Conservation (phyloP, 2,113 vertebrate species). For the Natator depressus region DNA sequence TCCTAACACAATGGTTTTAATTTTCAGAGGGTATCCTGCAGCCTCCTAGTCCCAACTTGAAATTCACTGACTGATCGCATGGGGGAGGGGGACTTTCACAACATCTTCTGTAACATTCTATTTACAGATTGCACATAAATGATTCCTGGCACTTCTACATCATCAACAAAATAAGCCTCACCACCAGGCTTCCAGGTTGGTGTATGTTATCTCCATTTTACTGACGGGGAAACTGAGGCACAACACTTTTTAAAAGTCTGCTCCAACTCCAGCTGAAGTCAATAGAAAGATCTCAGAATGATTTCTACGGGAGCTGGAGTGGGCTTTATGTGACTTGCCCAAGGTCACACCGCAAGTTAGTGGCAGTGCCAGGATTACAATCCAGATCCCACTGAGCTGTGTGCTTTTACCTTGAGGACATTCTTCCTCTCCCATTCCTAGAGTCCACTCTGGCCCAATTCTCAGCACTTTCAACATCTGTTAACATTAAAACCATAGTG, state of each 20-base stretch:
- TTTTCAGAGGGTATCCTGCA: slow-evolving; percentile 8
- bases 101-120: slow-evolving; percentile 33
- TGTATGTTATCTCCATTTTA: background rate
- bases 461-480: background rate
- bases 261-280: background rate
- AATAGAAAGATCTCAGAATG: rapidly evolving
- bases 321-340: slow-evolving; percentile 23
- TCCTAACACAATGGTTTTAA: background rate
- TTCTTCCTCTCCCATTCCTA: background rate
- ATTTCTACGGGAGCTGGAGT: background rate
- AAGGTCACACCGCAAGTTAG: slow-evolving; percentile 49
- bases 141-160: background rate
- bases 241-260: background rate
- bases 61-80: background rate
- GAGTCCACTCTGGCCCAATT: slow-evolving; percentile 8
- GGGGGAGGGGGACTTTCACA: slow-evolving; percentile 13
- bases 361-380: background rate
- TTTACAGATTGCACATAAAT: slow-evolving; percentile 17
- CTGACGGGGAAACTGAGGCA: slow-evolving; percentile 38
- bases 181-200: background rate
- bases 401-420: background rate
- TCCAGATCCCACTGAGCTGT: background rate
- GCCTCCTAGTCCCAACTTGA: slow-evolving; percentile 33
- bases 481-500: background rate
- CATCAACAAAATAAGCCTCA: background rate